Base-by-base conservation (phyloP, 1,140 invertebrate species). In the Sweltsa coloradensis region DNA sequence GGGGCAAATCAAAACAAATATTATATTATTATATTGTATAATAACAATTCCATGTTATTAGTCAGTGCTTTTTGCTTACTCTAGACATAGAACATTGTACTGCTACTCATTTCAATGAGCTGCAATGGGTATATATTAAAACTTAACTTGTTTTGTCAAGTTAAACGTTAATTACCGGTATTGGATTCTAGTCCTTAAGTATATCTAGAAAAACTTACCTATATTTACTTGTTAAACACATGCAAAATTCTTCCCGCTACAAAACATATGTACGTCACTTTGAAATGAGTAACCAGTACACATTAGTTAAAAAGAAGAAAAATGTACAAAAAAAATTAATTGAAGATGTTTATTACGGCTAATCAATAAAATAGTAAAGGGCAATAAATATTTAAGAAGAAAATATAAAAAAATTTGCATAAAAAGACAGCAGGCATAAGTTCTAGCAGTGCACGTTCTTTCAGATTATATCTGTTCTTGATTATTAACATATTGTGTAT, bases 401-500 rank as follows among this genome's bases (percentile, higher is more conserved):
- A 43, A 43, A 49, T 31, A 31, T 9, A 9, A 31, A 42, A 25
- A 29, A 26, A 19, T 25, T 42, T 45, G 47, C 47, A 49, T 42
- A 34, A 49, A 49, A 49, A 49, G 41, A 49, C 47, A 31, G n/a
- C 9, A 31, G 29, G n/a, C 29, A 31, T 31, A 43, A 37, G 40
- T 25, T 49, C 41, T 43, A 42, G 41, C 25, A 49, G 21, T 49
- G 47, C 47, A 49, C 47, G 31, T 49, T 45, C 29, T 26, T 25
- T 49, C 27, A 19, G 24, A 34, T 42, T 27, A 42, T 49, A 25
- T 49, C 40, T 34, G 40, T 27, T 41, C 27, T 49, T 49, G n/a
- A 49, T 21, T 43, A 49, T 42, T 49, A 49, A 49, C 29, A 49
- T 22, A 23, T 43, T 43, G 41, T 49, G 47, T 49, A 49, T 22